Percentiles rank a stretch among this genome's conserved stretches.
These are phyloP conservation scores for Zingel zingel DNA, from an alignment of 2,113 vertebrate genomes.

Conservation along the genomic window DNA sequence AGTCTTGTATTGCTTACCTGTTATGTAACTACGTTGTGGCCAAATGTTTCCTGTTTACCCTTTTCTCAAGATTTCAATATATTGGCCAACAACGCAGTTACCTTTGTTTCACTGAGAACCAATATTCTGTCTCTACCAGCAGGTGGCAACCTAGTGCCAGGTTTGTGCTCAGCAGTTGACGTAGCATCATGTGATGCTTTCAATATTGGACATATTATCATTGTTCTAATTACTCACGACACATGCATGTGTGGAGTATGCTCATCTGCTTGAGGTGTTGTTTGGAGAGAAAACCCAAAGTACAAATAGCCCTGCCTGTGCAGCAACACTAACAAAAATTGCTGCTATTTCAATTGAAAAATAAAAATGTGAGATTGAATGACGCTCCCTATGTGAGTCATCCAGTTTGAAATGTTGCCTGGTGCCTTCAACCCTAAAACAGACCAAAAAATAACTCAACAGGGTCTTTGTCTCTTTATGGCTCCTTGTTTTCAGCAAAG, in stretches of 20 bases:
- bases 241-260: not conserved
- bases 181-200: not conserved
- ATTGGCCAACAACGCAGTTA: not conserved
- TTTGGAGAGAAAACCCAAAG: not conserved
- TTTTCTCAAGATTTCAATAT: slow-evolving; percentile 1
- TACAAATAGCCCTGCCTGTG: not conserved
- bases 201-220: not conserved
- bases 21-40: not conserved
- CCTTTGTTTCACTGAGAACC: not conserved
- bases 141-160: slow-evolving; percentile 37
- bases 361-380: not conserved
- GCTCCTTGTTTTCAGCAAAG: not conserved
- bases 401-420: slow-evolving; percentile 11
- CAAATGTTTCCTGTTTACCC: slow-evolving; percentile 40
- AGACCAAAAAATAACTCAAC: slow-evolving; percentile 5
- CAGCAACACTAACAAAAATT: slow-evolving; percentile 1
- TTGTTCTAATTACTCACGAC: not conserved
- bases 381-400: not conserved
- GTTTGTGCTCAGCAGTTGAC: not conserved
- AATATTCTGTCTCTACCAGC: slow-evolving; percentile 36
- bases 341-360: not conserved
- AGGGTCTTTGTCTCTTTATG: not conserved
- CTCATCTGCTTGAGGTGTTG: not conserved
- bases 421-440: not conserved
- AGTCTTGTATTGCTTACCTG: slow-evolving; percentile 1